Conservation (phyloP, 2,888 invertebrate species). For the Amiota mariae region DNA sequence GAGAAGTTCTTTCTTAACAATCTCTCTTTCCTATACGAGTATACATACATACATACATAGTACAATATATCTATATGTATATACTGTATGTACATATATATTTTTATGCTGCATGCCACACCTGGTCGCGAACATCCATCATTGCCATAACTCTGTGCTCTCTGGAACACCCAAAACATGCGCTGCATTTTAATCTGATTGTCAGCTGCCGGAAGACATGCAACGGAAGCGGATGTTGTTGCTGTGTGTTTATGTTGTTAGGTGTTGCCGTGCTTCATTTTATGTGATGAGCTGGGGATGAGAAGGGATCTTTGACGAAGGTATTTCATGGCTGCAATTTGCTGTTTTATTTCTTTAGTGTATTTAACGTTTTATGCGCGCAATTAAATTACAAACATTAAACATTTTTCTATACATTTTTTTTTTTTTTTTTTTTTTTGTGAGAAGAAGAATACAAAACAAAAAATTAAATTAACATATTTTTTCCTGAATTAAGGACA, state of each 20-base stretch:
- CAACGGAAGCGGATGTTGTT: conserved; percentile 56
- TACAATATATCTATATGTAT: not conserved
- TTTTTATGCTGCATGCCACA: conserved; percentile 18
- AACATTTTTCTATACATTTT: not conserved
- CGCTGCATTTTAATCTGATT: conserved; percentile 61
- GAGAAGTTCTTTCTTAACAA: too few species aligned
- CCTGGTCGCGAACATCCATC: not conserved
- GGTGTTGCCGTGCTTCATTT: conserved; percentile 1
- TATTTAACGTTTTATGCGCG: conserved; percentile 26
- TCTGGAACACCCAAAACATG: conserved; percentile 31
- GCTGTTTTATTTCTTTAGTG: conserved; percentile 14
- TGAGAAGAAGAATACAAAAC: not conserved
- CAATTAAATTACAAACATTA: conserved; percentile 58
- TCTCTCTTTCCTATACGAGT: too few species aligned
- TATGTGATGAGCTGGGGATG: not conserved
- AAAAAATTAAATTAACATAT: conserved; percentile 2
- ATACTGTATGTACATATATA: conserved; percentile 40
- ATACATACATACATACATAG: too few species aligned
- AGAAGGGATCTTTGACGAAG: too few species aligned
- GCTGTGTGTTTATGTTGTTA: conserved; percentile 32
- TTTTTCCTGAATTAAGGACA: not conserved
- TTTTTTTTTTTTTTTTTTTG: too few species aligned
- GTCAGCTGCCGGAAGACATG: conserved; percentile 59
- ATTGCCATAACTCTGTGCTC: not conserved
- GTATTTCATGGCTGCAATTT: conserved; percentile 10